phyloP scores from a whole-genome alignment of 2,113 vertebrate genomes.

The Zapus hudsonius region DNA sequence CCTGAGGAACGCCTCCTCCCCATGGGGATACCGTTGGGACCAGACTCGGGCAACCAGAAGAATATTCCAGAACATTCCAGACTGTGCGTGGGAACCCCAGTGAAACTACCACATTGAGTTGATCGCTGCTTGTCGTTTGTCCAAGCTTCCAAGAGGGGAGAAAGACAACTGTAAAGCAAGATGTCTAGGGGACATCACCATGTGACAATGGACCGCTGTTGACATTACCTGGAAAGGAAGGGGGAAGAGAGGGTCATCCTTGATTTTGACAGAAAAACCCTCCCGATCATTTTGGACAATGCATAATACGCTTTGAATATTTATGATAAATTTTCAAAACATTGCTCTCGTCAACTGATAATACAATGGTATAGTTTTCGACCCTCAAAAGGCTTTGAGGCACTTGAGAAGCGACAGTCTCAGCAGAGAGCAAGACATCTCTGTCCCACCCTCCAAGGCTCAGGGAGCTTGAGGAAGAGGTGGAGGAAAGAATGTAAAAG shows the following conservation, averaged over 20 bases:
- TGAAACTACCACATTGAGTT: background rate
- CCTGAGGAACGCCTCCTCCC: background rate
- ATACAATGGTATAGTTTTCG: background rate
- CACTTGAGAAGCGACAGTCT: background rate
- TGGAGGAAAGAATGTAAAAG: too few relatives aligned
- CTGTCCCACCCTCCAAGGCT: too few relatives aligned
- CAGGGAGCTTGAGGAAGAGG: too few relatives aligned
- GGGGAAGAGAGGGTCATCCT: background rate
- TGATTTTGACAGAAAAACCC: background rate
- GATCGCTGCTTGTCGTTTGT: background rate
- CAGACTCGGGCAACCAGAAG: background rate
- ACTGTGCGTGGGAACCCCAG: fast-evolving
- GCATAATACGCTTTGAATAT: background rate
- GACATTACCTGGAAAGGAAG: background rate
- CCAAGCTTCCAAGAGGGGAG: background rate
- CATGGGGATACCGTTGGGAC: background rate
- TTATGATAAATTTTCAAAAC: background rate
- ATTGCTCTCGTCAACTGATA: too few relatives aligned
- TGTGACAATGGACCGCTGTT: background rate
- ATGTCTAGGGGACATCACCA: background rate
- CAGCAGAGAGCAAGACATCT: background rate
- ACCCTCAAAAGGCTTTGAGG: background rate
- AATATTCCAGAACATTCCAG: background rate
- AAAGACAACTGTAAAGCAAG: background rate
- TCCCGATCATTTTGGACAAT: background rate